Conservation (phyloP, 1,140 invertebrate genomes). For the Eupristina koningsbergeri region DNA sequence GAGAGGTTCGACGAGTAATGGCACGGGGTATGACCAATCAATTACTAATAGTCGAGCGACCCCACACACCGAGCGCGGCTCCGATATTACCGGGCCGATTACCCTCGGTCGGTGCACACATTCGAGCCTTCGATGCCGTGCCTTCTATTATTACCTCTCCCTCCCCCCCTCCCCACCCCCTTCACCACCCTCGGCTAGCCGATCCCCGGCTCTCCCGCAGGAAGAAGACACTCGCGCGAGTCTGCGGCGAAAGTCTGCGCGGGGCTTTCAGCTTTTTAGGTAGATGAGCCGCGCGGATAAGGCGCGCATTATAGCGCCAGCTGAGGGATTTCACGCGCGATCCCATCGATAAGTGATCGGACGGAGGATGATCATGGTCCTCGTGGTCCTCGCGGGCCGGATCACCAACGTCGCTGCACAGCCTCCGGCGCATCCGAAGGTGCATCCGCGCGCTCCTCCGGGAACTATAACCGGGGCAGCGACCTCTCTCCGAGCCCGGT, state of each 20-base stretch:
- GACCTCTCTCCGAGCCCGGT: not conserved
- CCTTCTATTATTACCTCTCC: slow-evolving; percentile 21
- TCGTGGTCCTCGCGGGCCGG: not conserved
- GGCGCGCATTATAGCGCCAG: slow-evolving; percentile 6
- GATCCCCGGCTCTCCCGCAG: not conserved
- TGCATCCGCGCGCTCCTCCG: not conserved
- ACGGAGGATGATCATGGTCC: slow-evolving; percentile 37
- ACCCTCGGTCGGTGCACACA: slow-evolving; percentile 56
- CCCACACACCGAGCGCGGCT: slow-evolving; percentile 61
- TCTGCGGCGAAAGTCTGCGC: not conserved
- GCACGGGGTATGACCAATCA: slow-evolving; percentile 68
- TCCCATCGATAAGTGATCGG: slow-evolving; percentile 50
- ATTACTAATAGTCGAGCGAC: slow-evolving; percentile 66
- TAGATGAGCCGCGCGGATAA: slow-evolving; percentile 43
- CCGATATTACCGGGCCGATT: slow-evolving; percentile 63
- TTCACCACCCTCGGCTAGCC: too few species aligned
- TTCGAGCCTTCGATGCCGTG: not conserved
- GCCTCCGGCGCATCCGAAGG: slow-evolving; percentile 24
- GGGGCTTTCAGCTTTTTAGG: slow-evolving; percentile 12
- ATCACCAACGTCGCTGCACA: slow-evolving; percentile 46
- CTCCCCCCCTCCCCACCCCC: too few species aligned
- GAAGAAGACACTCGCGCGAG: not conserved
- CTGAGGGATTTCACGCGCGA: slow-evolving; percentile 44
- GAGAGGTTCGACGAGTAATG: slow-evolving; percentile 63
- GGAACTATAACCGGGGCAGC: not conserved